Base-by-base conservation (phyloP, 2,797 vertebrate species). In the Morus bassanus region DNA sequence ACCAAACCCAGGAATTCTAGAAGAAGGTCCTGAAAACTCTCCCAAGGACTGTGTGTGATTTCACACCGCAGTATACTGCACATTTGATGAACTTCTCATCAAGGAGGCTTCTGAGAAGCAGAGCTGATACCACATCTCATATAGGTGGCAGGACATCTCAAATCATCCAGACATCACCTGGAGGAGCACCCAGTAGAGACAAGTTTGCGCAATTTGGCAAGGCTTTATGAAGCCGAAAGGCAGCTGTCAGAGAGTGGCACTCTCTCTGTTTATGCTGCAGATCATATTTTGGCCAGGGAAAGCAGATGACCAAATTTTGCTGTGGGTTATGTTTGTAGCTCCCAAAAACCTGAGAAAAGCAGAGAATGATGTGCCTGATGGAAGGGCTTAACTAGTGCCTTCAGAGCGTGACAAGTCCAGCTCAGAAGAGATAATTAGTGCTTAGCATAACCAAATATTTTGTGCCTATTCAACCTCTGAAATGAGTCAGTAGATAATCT, bases 171-270 rank as follows among this genome's bases (percentile, higher is more conserved):
- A 33, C 30, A 13, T 43, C 54, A 45, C 37, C 45, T 6, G 1
- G 13, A 74, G 37, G 45, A 91, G 43, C 37, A 65, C 10, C 10
- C 0, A 0, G 31, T 2, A 27, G n/a, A 72, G 35, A 69, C 0
- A 3, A 39, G 18, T 48, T 50, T 24, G 25, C 68, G 35, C 0
- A 0, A 8, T 31, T 27, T 14, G 25, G 33, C 5, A 12, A 87
- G 30, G 22, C 23, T 85, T 75, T 56, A 19, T 45, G 57, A 65
- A 76, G 35, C 19, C 67, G 59, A 51, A 78, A 78, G 61, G 48
- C 35, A 45, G 18, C 18, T 27, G 18, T 16, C 13, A 24, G 3
- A 11, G 25, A 39, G 13, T 74, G 18, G 3, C 39, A 46, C 50
- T 31, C 19, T 18, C 59, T 37, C 43, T 65, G 21, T 31, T 73